Conservation (phyloP, 2,113 vertebrate genomes). For the Dicrurus megarhynchus region DNA sequence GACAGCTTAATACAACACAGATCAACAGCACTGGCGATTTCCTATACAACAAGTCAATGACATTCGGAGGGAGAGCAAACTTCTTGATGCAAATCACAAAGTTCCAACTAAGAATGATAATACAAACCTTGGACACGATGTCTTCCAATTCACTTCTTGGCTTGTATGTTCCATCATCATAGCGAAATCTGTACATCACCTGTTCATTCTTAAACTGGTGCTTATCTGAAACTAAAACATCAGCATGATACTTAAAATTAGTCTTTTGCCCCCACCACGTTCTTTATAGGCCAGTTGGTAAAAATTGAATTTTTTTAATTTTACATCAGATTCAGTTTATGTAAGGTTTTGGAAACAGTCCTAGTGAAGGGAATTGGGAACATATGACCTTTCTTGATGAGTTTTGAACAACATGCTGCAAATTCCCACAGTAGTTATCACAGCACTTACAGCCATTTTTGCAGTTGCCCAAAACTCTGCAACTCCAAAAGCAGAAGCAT, state of each 20-base stretch:
- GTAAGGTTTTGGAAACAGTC: not conserved
- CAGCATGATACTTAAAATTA: not conserved
- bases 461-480: not conserved
- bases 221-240: constrained; percentile 90
- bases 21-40: not conserved
- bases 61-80: not conserved
- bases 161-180: constrained; percentile 97
- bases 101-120: not conserved
- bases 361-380: not conserved
- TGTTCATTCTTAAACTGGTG: constrained; percentile 99
- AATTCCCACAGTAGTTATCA: not conserved
- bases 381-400: not conserved
- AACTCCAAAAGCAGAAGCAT: not conserved
- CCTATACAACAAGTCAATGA: not conserved
- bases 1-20: not conserved
- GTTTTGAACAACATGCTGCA: not conserved
- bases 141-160: constrained; percentile 97
- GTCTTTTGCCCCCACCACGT: not conserved
- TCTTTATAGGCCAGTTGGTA: not conserved
- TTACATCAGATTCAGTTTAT: not conserved
- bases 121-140: constrained; percentile 92
- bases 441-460: not conserved
- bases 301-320: not conserved
- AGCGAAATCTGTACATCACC: constrained; percentile 96
- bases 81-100: not conserved